Evolutionary conservation across 2,888 invertebrate genomes (phyloP).

Genomic region (Ormyrus pomaceus): DNA sequence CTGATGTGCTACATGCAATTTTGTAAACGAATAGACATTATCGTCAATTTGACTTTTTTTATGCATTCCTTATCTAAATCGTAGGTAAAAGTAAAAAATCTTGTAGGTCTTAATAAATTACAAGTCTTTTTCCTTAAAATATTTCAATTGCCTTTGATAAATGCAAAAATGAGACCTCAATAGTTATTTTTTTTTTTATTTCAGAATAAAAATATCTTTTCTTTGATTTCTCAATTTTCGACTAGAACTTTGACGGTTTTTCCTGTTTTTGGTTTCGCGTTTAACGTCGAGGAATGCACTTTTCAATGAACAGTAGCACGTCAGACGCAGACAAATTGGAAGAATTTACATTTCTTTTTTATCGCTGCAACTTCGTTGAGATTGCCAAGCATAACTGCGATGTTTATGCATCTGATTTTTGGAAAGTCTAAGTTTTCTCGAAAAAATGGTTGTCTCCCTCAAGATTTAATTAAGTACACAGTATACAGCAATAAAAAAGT

Average conservation of each 20-base stretch:
- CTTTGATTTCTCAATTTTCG: constrained; percentile 29
- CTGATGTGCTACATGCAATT: constrained; percentile 35
- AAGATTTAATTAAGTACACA: constrained; percentile 49
- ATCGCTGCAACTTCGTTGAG: constrained; percentile 50
- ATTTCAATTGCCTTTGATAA: neutral
- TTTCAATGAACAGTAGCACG: constrained; percentile 40
- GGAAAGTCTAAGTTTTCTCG: constrained; percentile 48
- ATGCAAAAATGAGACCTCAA: constrained; percentile 22
- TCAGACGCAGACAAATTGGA: constrained; percentile 43
- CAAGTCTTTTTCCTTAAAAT: constrained; percentile 28
- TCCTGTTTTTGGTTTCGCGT: constrained; percentile 10
- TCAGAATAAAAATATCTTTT: constrained; percentile 6
- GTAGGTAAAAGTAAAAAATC: constrained; percentile 1
- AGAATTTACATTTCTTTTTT: constrained; percentile 32
- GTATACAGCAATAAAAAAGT: constrained; percentile 39
- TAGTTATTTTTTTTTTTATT: neutral
- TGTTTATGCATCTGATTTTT: constrained; percentile 34
- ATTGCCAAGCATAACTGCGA: constrained; percentile 44
- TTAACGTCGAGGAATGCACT: constrained; percentile 24
- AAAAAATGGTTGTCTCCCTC: constrained; percentile 50
- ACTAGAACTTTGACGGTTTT: constrained; percentile 26
- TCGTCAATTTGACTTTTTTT: constrained; percentile 15
- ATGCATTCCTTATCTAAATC: constrained; percentile 10
- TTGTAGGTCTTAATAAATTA: neutral
- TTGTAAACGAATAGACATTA: constrained; percentile 10